Evolutionary conservation across 2,888 invertebrate genomes (phyloP).

Genomic region (Andrena marginata): DNA sequence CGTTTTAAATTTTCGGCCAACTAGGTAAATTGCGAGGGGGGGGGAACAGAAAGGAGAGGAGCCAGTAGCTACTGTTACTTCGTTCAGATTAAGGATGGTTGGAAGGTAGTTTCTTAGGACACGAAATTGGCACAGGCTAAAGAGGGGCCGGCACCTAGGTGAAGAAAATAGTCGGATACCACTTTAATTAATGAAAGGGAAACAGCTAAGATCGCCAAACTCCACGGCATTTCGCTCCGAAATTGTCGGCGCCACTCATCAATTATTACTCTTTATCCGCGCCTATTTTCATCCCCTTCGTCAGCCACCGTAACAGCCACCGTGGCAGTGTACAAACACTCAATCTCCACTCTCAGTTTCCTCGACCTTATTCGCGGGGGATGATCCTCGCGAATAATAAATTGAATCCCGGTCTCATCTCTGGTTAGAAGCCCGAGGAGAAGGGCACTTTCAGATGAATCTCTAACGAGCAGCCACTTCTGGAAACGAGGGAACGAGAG

Average conservation of each 20-base stretch:
- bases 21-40: neutral
- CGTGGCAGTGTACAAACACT: slow-evolving; percentile 19
- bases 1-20: slow-evolving; percentile 9
- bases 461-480: slow-evolving; percentile 59
- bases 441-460: slow-evolving; percentile 58
- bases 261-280: slow-evolving; percentile 28
- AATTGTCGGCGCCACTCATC: neutral
- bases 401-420: slow-evolving; percentile 66
- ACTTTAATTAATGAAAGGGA: slow-evolving; percentile 43
- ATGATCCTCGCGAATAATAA: slow-evolving; percentile 65
- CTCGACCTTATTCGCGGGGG: slow-evolving; percentile 54
- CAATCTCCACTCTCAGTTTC: slow-evolving; percentile 56
- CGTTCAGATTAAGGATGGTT: too few species aligned
- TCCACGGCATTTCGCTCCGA: slow-evolving; percentile 2
- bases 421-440: slow-evolving; percentile 53
- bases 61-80: too few species aligned
- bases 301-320: neutral
- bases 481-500: slow-evolving; percentile 38
- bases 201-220: slow-evolving; percentile 15
- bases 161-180: slow-evolving; percentile 11
- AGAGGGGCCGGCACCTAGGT: neutral
- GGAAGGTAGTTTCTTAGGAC: neutral
- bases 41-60: too few species aligned
- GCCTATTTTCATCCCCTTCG: neutral
- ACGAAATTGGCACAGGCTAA: neutral